Base-by-base conservation (phyloP, 35 echinoderm and acorn worm genomes). In the Acanthaster planci region DNA sequence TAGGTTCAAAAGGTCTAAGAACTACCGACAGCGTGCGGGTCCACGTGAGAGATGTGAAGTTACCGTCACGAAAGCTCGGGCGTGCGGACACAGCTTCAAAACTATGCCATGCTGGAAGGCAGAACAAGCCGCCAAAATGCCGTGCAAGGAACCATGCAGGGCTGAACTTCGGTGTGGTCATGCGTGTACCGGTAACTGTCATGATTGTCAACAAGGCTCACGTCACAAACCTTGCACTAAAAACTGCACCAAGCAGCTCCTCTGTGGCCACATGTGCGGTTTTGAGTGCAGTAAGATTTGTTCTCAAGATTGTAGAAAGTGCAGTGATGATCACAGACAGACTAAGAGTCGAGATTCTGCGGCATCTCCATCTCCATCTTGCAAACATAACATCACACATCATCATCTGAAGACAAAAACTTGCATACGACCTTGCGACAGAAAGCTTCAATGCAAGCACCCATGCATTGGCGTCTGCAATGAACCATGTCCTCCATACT, bases 401-500 rank as follows among this genome's bases (percentile, higher is more conserved):
- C 42, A 12, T 6, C 12, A 47, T 12, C 42, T 47, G 42, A 47
- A 47, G 42, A 84, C 52, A 9, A 90, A 68, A 39, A n/a, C 19
- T 0, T 90, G 87, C 19, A 47, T 55, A 39, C 76, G 80, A 84
- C 87, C 87, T 7, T 81, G 89, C 58, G 44, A n/a, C 6, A 80
- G 79, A 56, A 47, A 7, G 2, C 77, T 80, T 3, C 56, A 58
- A 56, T 92, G 90, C 77, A 55, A 57, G 17, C 93, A 97, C 78
- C 81, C 39, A 5, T 97, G 93, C 55, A 64, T 85, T 39, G 93
- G 93, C 72, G 54, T 97, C 9, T 97, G 93, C 38, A 89, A 89
- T 53, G 93, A 97, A 55, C 77, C 56, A 18, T 97, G 93, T 39
- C 93, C 93, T 22, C 76, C 72, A 1, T 58, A 64, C 39, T 97